Conservation (phyloP, 2,888 invertebrate species). For the Heliconius sara region DNA sequence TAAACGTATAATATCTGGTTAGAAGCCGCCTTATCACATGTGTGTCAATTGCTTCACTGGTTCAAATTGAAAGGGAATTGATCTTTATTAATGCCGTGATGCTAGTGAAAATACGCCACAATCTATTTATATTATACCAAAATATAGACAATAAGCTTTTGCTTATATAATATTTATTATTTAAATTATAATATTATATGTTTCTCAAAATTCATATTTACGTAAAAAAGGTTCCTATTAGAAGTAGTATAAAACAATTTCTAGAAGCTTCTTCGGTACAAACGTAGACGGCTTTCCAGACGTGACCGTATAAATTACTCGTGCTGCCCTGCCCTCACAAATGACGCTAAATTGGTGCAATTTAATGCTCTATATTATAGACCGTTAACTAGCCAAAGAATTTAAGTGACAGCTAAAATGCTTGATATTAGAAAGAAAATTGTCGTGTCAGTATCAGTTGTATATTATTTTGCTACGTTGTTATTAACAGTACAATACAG, state of each 20-base stretch:
- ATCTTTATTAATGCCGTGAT: constrained; percentile 19
- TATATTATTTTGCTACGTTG: neutral
- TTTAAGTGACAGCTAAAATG: neutral
- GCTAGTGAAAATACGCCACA: constrained; percentile 21
- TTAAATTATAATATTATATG: neutral
- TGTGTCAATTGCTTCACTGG: constrained; percentile 29
- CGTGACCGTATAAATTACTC: constrained; percentile 25
- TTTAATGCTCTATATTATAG: constrained; percentile 43
- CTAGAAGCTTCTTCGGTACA: constrained; percentile 7
- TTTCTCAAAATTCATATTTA: neutral
- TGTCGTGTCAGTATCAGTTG: neutral
- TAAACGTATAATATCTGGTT: constrained; percentile 24
- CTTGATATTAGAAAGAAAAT: neutral
- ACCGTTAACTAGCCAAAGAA: constrained; percentile 21
- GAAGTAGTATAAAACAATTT: neutral
- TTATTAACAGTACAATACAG: neutral
- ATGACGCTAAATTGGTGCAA: constrained; percentile 44
- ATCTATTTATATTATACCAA: neutral
- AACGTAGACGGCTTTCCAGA: constrained; percentile 5
- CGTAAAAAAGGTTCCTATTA: neutral
- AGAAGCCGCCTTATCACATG: constrained; percentile 24
- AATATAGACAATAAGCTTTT: too few species aligned
- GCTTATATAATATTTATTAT: neutral
- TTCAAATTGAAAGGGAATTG: constrained; percentile 34
- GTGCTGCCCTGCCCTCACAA: constrained; percentile 38